Evolutionary conservation across 2,888 invertebrate genomes (phyloP).

Genomic region (Teleiodes luculella): DNA sequence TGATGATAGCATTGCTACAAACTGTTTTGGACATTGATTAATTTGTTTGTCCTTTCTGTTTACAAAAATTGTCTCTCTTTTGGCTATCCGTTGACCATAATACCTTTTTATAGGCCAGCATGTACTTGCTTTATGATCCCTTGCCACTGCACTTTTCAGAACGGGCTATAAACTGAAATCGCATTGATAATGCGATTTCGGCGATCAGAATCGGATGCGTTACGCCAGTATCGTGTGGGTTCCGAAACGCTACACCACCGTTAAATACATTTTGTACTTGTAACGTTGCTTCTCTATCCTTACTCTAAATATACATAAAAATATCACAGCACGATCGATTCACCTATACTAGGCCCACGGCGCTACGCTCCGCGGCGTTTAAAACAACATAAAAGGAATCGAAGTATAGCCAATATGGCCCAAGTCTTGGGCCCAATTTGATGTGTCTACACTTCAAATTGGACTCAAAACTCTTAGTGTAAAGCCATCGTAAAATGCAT

Average conservation of each 20-base stretch:
- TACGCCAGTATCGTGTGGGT: slow-evolving; percentile 20
- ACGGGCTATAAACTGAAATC: no score
- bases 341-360: slow-evolving; percentile 69
- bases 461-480: background rate
- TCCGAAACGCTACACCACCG: slow-evolving; percentile 34
- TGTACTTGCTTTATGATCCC: no score
- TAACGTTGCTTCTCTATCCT: slow-evolving; percentile 59
- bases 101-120: no score
- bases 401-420: slow-evolving; percentile 41
- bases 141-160: no score
- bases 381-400: slow-evolving; percentile 65
- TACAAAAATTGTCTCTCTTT: no score
- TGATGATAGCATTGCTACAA: no score
- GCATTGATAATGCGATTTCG: no score
- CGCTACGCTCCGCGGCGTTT: slow-evolving; percentile 64
- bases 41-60: no score
- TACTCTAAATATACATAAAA: slow-evolving; percentile 76
- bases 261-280: slow-evolving; percentile 67
- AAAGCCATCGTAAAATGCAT: slow-evolving; percentile 1
- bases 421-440: background rate
- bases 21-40: no score
- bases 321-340: slow-evolving; percentile 79
- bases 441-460: background rate
- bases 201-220: slow-evolving; percentile 21
- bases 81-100: no score